These are phyloP conservation scores for Macrocentrus cingulum DNA, from an alignment of 1,140 invertebrate genomes.

Conservation along the genomic window DNA sequence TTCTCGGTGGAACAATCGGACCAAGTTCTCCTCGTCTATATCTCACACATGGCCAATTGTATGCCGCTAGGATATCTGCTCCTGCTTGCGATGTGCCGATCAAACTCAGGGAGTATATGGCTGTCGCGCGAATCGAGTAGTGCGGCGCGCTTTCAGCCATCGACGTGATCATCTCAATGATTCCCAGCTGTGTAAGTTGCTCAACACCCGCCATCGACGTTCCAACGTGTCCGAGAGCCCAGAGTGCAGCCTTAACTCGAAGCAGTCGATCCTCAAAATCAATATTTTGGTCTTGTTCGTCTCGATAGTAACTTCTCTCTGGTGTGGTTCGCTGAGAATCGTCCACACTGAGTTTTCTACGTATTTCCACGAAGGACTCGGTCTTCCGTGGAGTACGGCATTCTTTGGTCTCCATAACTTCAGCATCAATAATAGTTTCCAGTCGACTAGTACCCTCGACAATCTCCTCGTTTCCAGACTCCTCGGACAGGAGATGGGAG, in stretches of 20 bases:
- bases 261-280: slow-evolving; percentile 62
- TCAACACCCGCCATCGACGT: slow-evolving; percentile 73
- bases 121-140: slow-evolving; percentile 85
- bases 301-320: slow-evolving; percentile 47
- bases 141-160: slow-evolving; percentile 78
- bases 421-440: slow-evolving; percentile 53
- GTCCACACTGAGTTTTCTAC: slow-evolving; percentile 48
- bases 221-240: slow-evolving; percentile 84
- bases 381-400: slow-evolving; percentile 32
- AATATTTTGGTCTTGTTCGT: slow-evolving; percentile 35
- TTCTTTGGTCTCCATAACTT: slow-evolving; percentile 42
- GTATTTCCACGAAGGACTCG: slow-evolving; percentile 40
- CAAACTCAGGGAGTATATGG: slow-evolving; percentile 83
- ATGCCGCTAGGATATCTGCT: slow-evolving; percentile 69
- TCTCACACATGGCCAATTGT: slow-evolving; percentile 82
- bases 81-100: slow-evolving; percentile 81
- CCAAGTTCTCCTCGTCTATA: slow-evolving; percentile 80
- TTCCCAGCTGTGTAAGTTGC: slow-evolving; percentile 66
- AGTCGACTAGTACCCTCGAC: slow-evolving; percentile 39
- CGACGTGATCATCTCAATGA: slow-evolving; percentile 66
- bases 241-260: slow-evolving; percentile 84
- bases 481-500: slow-evolving; percentile 36
- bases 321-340: slow-evolving; percentile 51
- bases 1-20: slow-evolving; percentile 68
- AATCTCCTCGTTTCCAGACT: slow-evolving; percentile 38